Evolutionary conservation across 2,113 vertebrate species (phyloP).

Genomic region (Epinephelus fuscoguttatus): DNA sequence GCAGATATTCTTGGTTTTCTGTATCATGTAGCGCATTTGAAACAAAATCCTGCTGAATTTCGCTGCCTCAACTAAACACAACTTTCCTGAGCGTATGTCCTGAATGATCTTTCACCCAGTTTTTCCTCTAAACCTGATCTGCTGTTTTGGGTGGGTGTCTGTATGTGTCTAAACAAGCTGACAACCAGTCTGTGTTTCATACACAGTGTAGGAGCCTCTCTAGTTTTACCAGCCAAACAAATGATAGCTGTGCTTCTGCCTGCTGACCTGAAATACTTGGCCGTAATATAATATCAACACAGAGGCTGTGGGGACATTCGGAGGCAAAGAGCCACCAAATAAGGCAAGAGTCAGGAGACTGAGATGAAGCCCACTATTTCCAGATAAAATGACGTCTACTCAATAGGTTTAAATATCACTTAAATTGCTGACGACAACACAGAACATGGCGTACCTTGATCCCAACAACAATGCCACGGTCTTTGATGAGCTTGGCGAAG

Average conservation of each 20-base stretch:
- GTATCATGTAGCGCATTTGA: background rate
- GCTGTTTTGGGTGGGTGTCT: constrained; percentile 22
- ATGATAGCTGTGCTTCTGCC: background rate
- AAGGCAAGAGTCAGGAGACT: background rate
- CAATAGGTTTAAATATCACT: background rate
- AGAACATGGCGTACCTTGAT: constrained; percentile 89
- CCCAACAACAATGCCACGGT: constrained; percentile 94
- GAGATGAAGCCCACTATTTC: background rate
- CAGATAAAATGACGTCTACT: background rate
- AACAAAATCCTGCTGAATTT: background rate
- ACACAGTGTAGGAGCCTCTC: background rate
- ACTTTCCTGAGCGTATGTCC: background rate
- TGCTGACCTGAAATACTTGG: constrained; percentile 1
- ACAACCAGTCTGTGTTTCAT: background rate
- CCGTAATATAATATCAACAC: constrained; percentile 3
- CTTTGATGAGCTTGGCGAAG: constrained; percentile 92
- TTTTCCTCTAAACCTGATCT: constrained; percentile 20
- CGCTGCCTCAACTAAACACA: background rate
- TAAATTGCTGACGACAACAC: too few species aligned
- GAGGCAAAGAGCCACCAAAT: background rate
- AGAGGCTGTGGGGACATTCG: background rate
- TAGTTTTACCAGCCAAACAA: constrained; percentile 21
- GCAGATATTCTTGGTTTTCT: background rate
- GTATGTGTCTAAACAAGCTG: constrained; percentile 44
- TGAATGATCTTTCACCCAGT: constrained; percentile 13